phyloP scores from a whole-genome alignment of 2,888 invertebrate species.

The Oscheius sp. region DNA sequence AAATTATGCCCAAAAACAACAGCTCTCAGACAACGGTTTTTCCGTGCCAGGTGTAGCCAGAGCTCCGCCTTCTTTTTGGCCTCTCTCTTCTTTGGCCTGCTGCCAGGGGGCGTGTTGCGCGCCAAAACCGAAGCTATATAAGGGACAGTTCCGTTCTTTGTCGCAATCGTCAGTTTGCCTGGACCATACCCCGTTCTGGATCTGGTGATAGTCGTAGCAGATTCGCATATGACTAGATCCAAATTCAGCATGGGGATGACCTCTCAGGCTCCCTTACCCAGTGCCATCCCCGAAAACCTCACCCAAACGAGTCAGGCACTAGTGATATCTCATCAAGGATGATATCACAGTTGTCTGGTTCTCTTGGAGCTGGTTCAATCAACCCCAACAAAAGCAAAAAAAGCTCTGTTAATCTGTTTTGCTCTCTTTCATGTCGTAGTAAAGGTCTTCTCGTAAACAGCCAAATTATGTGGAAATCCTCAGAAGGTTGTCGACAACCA shows the following conservation, averaged over 20 bases:
- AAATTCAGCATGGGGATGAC: slow-evolving; percentile 20
- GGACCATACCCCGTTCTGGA: slow-evolving; percentile 11
- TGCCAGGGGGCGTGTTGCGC: slow-evolving; percentile 29
- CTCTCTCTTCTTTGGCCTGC: slow-evolving; percentile 3
- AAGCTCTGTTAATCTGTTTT: background rate
- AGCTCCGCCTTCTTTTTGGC: slow-evolving; percentile 22
- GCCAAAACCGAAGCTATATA: slow-evolving; percentile 30
- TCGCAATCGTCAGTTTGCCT: slow-evolving; percentile 1
- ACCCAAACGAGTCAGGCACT: background rate
- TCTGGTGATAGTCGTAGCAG: slow-evolving; percentile 7
- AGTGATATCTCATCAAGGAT: slow-evolving; percentile 2
- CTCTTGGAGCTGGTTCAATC: background rate
- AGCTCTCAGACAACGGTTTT: background rate
- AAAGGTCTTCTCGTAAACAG: no score
- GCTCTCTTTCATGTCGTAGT: no score
- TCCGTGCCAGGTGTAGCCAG: background rate
- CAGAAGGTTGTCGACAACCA: no score
- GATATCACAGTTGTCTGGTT: slow-evolving; percentile 31
- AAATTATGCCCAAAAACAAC: background rate
- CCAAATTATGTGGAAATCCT: no score
- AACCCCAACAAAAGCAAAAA: background rate
- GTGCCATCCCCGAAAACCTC: background rate
- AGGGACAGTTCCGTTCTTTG: background rate
- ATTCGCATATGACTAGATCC: slow-evolving; percentile 25
- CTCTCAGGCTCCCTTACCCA: slow-evolving; percentile 8